Base-by-base conservation (phyloP, 1,140 invertebrate genomes). In the Pogonomyrmex barbatus region DNA sequence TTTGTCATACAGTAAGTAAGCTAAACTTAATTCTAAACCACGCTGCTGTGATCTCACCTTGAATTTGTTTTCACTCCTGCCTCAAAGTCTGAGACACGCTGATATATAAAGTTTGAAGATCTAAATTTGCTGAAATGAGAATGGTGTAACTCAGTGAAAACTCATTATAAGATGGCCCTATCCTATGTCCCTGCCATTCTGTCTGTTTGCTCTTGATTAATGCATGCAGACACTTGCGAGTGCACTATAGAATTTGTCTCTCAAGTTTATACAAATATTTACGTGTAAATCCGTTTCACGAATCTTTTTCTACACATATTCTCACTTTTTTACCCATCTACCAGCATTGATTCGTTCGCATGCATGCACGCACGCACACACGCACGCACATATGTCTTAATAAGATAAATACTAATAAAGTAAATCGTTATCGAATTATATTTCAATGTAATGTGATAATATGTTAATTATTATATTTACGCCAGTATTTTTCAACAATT, bases 81-180 rank as follows among this genome's bases (percentile, higher is more conserved):
- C 94, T 96, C 95, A 95, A 95, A 96, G 95, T 96, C 95, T 95
- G 95, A 96, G 95, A 95, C 95, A 95, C 95, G 96, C 95, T 96
- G 95, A 95, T 96, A 96, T 95, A 95, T 95, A 95, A 95, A 95
- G 95, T 95, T 95, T 94, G 95, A 94, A 93, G 95, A 95, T 95
- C 95, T 96, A 96, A 95, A 96, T 95, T 95, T 96, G 95, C 96
- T 96, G 96, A 95, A 96, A 96, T 94, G 94, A 95, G 94, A 95
- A 96, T 93, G 91, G 92, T 95, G 92, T 94, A 94, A 94, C 93
- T 92, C 88, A 90, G 87, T 90, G 91, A 88, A 92, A 91, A 93
- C 88, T 93, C 88, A 91, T 89, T 91, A 83, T 88, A 93, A 90
- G 93, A 94, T 94, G 93, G 92, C 94, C 94, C 94, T 94, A 94